These are phyloP conservation scores for Oryzias javanicus DNA, from an alignment of 2,113 vertebrate genomes.

Conservation along the genomic window DNA sequence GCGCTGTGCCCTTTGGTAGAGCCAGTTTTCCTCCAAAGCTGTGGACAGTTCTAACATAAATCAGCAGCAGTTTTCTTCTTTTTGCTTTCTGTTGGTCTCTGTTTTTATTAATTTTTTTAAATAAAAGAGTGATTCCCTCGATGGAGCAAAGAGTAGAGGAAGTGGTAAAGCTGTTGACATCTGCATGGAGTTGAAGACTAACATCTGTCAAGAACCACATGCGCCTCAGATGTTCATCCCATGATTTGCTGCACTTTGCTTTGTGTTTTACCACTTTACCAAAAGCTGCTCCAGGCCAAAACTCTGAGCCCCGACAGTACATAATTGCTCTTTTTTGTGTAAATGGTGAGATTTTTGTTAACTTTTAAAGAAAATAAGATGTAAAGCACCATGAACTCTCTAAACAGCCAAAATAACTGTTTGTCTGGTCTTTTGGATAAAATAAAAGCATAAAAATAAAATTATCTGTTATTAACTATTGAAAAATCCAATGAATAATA, in stretches of 20 bases:
- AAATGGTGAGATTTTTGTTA: not conserved
- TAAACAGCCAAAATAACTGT: too few relatives aligned
- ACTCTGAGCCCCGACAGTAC: not conserved
- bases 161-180: not conserved
- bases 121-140: not conserved
- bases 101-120: too few relatives aligned
- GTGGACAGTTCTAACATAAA: too few relatives aligned
- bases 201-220: not conserved
- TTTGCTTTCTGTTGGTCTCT: too few relatives aligned
- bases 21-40: too few relatives aligned
- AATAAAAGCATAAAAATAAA: not conserved
- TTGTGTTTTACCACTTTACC: not conserved
- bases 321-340: not conserved
- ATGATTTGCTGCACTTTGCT: not conserved
- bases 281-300: not conserved
- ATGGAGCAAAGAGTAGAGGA: not conserved
- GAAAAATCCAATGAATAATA: not conserved
- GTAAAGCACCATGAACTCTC: too few relatives aligned
- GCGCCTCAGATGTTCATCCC: not conserved
- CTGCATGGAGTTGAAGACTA: not conserved
- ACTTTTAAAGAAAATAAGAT: too few relatives aligned
- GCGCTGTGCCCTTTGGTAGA: too few relatives aligned
- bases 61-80: too few relatives aligned
- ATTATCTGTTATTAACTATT: not conserved
- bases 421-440: too few relatives aligned